Base-by-base conservation (phyloP, 2,888 invertebrate species). In the Ophion costatus region DNA sequence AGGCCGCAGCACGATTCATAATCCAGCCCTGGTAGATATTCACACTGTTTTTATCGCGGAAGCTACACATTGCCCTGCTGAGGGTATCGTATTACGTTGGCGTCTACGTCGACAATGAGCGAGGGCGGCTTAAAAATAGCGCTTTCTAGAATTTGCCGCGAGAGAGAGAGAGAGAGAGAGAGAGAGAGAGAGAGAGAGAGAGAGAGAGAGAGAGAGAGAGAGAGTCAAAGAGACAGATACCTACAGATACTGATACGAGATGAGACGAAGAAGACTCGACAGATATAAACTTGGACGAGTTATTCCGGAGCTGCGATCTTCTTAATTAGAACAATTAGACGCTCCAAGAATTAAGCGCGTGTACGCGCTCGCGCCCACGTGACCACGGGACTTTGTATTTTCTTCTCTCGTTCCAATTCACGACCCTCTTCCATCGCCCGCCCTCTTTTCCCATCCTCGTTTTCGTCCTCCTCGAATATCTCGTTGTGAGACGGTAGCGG, bases 241-340 rank as follows among this genome's bases (percentile, higher is more conserved):
- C n/a, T 45, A 45, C 45, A 45, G 45, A 45, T 45, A 45, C 22
- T 33, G 67, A 78, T 76, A 73, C 51, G 38, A 76, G 76, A 56
- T 14, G 80, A 61, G 56, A 70, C 45, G 74, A 81, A 74, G 89
- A 90, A 70, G 42, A 61, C 64, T 88, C 89, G 87, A 93, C 91
- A 87, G 91, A 91, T 91, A 92, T 92, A 79, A 71, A 92, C 90
- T 89, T 85, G 86, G 86, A 67, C 87, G 87, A 88, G 90, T 90
- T 92, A 92, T 92, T 92, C 90, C 88, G 87, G 90, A 89, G 91
- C 86, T 87, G 89, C 90, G 88, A 90, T 91, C 89, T 86, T 91
- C 90, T 91, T 91, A 91, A 92, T 92, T 92, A 91, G 90, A 91
- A 91, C 92, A 92, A 92, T 92, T 92, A 92, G 88, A 82, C 86